Percentiles rank a stretch among this genome's conserved stretches.
Conservation (phyloP, 2,797 vertebrate species). For the Tauraco hartlaubi region DNA sequence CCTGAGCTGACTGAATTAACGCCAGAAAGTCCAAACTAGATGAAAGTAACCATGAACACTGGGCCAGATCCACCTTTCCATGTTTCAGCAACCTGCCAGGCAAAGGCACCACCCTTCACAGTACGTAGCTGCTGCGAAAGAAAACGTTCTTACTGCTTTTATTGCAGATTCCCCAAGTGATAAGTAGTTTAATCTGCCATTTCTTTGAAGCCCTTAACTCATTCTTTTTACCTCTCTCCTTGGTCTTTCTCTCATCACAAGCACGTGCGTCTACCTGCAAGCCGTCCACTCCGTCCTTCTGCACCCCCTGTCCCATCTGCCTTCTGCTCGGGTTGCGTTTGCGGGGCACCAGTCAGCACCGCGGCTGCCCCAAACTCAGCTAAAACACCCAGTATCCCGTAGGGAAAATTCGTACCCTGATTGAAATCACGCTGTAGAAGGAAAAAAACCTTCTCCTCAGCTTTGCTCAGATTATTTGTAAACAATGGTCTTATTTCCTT, state of each 20-base stretch:
- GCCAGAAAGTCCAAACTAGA: not conserved
- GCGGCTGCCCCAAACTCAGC: not conserved
- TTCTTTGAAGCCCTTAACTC: not conserved
- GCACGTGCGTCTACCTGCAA: not conserved
- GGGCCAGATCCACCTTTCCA: not conserved
- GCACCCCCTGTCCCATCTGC: not conserved
- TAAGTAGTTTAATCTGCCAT: not conserved
- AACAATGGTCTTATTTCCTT: not conserved
- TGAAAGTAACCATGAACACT: not conserved
- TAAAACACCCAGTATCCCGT: not conserved
- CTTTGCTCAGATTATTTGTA: not conserved
- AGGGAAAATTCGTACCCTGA: not conserved
- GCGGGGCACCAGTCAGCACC: not conserved
- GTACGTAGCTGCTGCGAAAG: not conserved
- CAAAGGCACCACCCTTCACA: not conserved
- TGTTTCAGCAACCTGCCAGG: not conserved
- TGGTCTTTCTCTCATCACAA: not conserved
- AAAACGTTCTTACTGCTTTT: not conserved
- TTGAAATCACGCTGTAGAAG: not conserved
- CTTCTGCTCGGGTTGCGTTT: not conserved
- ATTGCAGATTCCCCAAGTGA: not conserved
- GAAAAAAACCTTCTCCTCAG: not conserved
- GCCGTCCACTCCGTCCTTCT: not conserved
- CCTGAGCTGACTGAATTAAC: not conserved
- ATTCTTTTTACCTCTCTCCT: not conserved